A percentile compares a stretch with the other conserved stretches of the same genome.
Conservation (phyloP, 2,113 vertebrate genomes). For the Antigone vipio region DNA sequence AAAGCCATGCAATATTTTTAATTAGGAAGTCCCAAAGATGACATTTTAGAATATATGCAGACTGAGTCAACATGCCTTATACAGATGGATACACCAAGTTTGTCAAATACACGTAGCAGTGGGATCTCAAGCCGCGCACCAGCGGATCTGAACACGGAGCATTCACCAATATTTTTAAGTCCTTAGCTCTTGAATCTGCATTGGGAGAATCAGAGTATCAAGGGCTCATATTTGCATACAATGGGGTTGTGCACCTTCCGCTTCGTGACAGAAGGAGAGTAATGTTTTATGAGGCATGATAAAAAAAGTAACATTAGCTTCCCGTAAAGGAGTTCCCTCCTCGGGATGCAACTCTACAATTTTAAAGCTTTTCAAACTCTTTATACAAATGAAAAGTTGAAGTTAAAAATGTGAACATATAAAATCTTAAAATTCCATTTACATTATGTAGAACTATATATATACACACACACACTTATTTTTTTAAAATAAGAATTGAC, state of each 20-base stretch:
- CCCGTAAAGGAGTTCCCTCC: not conserved
- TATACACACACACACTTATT: not conserved
- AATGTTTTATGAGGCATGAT: not conserved
- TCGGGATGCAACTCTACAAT: not conserved
- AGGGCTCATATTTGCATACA: not conserved
- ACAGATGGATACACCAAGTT: not conserved
- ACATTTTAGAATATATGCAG: not conserved
- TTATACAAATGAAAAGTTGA: not conserved
- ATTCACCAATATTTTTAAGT: not conserved
- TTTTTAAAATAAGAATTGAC: not conserved
- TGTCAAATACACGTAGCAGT: not conserved
- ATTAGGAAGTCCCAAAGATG: not conserved
- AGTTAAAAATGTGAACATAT: not conserved
- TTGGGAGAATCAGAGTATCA: not conserved
- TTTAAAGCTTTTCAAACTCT: slow-evolving; percentile 5
- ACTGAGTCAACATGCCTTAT: not conserved
- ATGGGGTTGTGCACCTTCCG: not conserved
- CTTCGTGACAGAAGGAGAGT: not conserved
- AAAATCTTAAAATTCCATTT: slow-evolving; percentile 10
- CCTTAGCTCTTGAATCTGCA: not conserved
- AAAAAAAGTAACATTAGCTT: not conserved
- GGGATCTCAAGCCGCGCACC: not conserved
- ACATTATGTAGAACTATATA: not conserved
- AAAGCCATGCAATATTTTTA: not conserved
- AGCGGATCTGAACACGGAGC: not conserved